These are phyloP conservation scores for Thunnus albacares DNA, from an alignment of 2,797 vertebrate genomes.

Conservation along the genomic window DNA sequence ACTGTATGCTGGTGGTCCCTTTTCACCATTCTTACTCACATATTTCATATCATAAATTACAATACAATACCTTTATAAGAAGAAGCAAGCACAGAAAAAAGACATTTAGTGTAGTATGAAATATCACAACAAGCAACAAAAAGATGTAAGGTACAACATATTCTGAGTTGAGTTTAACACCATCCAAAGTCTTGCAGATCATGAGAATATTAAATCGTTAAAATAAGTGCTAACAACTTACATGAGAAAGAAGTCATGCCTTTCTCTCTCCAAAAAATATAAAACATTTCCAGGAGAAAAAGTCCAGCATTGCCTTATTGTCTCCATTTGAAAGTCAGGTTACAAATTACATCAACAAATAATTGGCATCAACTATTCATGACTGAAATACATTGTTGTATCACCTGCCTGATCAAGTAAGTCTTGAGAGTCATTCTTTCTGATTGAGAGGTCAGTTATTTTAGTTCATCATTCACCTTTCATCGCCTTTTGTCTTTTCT, in stretches of 20 bases:
- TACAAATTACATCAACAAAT: slow-evolving; percentile 10
- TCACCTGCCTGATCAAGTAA: slow-evolving; percentile 22
- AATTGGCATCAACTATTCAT: slow-evolving; percentile 15
- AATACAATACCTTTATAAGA: slow-evolving; percentile 21
- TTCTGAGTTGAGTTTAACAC: slow-evolving; percentile 15
- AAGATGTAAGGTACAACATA: background rate
- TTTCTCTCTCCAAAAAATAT: slow-evolving; percentile 4
- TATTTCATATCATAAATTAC: slow-evolving; percentile 50
- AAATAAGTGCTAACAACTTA: slow-evolving; percentile 71
- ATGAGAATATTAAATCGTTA: slow-evolving; percentile 33
- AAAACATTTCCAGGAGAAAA: slow-evolving; percentile 2
- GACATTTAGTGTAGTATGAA: background rate
- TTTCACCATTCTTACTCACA: slow-evolving; percentile 51
- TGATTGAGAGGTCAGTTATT: slow-evolving; percentile 11
- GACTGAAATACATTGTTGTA: slow-evolving; percentile 6
- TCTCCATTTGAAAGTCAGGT: slow-evolving; percentile 27
- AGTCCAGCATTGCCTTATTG: slow-evolving; percentile 19
- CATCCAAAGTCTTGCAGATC: slow-evolving; percentile 13
- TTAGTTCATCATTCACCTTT: slow-evolving; percentile 2
- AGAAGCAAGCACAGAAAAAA: slow-evolving; percentile 29
- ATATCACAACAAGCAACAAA: slow-evolving; percentile 25
- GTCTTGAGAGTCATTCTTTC: slow-evolving; percentile 14
- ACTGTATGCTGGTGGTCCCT: slow-evolving; percentile 69
- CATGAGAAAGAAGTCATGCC: slow-evolving; percentile 13
- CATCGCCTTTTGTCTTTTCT: slow-evolving; percentile 31